These are phyloP conservation scores for Torymus auratus DNA, from an alignment of 2,888 invertebrate genomes.

Conservation along the genomic window DNA sequence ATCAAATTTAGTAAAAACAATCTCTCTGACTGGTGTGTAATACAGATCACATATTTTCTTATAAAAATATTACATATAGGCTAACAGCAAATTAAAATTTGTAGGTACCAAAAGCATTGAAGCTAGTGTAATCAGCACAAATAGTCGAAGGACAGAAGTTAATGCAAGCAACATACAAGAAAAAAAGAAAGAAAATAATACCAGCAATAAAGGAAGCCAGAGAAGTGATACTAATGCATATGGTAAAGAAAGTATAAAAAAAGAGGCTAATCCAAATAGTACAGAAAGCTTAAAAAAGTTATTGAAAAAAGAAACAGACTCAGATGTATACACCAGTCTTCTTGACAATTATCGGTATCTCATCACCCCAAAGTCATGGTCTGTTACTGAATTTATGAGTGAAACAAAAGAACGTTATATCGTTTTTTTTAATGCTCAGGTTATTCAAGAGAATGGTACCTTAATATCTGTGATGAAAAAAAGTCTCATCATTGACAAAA, in stretches of 20 bases:
- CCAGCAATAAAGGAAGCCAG: no score
- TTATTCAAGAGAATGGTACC: constrained; percentile 41
- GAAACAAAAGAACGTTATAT: constrained; percentile 50
- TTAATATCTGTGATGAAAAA: constrained; percentile 52
- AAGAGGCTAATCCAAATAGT: constrained; percentile 3
- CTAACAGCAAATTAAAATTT: background rate
- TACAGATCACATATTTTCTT: constrained; percentile 16
- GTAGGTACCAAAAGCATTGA: constrained; percentile 22
- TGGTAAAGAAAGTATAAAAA: no score
- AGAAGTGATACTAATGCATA: no score
- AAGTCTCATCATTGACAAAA: constrained; percentile 53
- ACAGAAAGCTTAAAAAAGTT: constrained; percentile 16
- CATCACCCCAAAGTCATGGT: constrained; percentile 54
- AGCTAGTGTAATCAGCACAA: background rate
- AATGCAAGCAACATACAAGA: no score
- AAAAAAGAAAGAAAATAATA: no score
- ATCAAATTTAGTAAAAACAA: background rate
- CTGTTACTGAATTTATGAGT: constrained; percentile 48
- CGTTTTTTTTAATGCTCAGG: constrained; percentile 44
- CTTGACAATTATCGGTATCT: constrained; percentile 55
- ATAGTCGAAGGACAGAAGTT: background rate
- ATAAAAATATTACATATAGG: background rate
- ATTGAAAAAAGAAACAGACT: constrained; percentile 30
- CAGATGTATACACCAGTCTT: constrained; percentile 42
- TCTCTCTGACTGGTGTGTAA: background rate